Base-by-base conservation (phyloP, 2,797 vertebrate genomes). In the Myotis pilosus region DNA sequence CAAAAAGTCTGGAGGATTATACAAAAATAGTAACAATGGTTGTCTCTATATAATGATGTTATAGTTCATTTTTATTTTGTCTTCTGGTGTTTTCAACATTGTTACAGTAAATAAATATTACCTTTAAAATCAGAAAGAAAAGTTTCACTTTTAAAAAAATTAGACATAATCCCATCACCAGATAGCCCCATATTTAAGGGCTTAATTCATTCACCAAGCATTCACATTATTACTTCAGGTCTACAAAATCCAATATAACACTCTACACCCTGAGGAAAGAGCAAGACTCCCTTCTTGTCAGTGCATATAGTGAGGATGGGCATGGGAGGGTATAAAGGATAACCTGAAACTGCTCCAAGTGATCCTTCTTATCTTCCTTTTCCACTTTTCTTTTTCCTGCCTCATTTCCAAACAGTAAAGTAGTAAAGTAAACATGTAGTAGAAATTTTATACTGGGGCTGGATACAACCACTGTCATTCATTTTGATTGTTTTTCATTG, bases 11-110 rank as follows among this genome's bases (percentile, higher is more conserved):
- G 15, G 3, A 80, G 8, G 15, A 75, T 74, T 55, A 86, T 16
- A 68, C 64, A 60, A 71, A 71, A 81, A 41, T 16, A 49, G n/a
- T 86, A 86, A 81, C 33, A 79, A 79, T 30, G 57, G 17, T 60
- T 75, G 75, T n/a, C 7, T 69, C 55, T 75, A 81, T 3, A 68
- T 72, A 86, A 91, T 74, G 5, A 55, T 41, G 83, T 82, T 82
- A 62, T 7, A 90, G 28, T 71, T 94, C 20, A 82, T 25, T 92
- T 82, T 96, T 84, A 69, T 57, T 94, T 92, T 95, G 16, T 76
- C 3, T 17, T 76, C 83, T 84, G 28, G 23, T 86, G 23, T 84
- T 92, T 85, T 72, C 33, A 81, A 44, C 44, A 79, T 91, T 74
- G 76, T 62, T 79, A 38, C 47, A 57, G 7, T 51, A 55, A 93